A percentile compares a stretch with the other conserved stretches of the same genome.
Evolutionary conservation across 2,113 vertebrate genomes (phyloP).

Genomic region (Phalacrocorax aristotelis): DNA sequence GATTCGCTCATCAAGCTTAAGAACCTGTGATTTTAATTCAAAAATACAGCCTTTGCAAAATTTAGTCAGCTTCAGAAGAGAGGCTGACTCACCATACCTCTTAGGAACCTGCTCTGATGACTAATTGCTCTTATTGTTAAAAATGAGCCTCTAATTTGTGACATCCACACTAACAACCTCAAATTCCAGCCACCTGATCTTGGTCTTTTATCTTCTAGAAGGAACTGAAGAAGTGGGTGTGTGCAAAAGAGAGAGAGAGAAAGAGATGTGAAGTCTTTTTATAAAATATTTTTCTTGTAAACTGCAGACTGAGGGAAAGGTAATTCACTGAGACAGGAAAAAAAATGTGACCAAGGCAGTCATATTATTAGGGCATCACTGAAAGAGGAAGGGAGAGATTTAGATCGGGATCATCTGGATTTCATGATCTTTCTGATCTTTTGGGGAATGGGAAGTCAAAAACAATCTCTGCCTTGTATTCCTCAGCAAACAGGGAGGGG

Average conservation of each 20-base stretch:
- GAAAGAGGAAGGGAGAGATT: not conserved
- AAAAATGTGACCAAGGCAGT: not conserved
- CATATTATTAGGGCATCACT: not conserved
- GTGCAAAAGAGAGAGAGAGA: not conserved
- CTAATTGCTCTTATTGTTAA: constrained; percentile 52
- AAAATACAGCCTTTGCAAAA: constrained; percentile 3
- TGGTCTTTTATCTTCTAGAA: not conserved
- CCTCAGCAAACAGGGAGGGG: not conserved
- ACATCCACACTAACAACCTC: constrained; percentile 40
- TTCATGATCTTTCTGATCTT: not conserved
- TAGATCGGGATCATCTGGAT: not conserved
- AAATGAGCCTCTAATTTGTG: constrained; percentile 39
- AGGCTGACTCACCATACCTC: constrained; percentile 37
- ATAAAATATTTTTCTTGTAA: not conserved
- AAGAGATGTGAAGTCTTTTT: not conserved
- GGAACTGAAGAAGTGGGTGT: not conserved
- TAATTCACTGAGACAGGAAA: not conserved
- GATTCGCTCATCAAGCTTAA: not conserved
- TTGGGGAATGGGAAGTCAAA: not conserved
- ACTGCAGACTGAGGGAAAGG: not conserved
- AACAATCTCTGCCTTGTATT: accelerated
- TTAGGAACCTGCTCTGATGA: constrained; percentile 32
- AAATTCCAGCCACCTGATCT: constrained; percentile 15
- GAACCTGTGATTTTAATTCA: not conserved
- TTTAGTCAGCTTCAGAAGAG: not conserved